These are phyloP conservation scores for Drosophila mulleri DNA, from an alignment of 2,888 invertebrate genomes.

Conservation along the genomic window DNA sequence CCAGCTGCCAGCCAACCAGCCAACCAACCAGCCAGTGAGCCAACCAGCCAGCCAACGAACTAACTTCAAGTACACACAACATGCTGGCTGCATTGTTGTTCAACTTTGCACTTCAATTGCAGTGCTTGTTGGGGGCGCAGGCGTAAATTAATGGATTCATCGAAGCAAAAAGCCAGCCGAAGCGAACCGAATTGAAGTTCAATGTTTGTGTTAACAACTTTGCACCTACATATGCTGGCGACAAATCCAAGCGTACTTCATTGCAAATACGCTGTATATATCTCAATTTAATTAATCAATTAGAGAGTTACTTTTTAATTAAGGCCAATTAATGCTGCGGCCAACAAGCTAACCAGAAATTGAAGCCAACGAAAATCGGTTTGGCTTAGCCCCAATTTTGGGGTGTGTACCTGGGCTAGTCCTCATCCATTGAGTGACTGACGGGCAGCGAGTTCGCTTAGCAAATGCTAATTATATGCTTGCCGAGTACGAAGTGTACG, in stretches of 20 bases:
- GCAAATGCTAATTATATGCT: slow-evolving; percentile 79
- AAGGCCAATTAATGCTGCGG: slow-evolving; percentile 53
- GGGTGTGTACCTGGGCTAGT: slow-evolving; percentile 78
- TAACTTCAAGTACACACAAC: slow-evolving; percentile 3
- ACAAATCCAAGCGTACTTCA: slow-evolving; percentile 44
- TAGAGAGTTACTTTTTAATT: slow-evolving; percentile 73
- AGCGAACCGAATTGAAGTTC: slow-evolving; percentile 63
- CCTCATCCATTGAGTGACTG: slow-evolving; percentile 36
- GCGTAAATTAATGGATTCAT: slow-evolving; percentile 81
- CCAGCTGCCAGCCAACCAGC: slow-evolving; percentile 19
- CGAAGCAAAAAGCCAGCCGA: slow-evolving; percentile 36
- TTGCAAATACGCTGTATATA: slow-evolving; percentile 50
- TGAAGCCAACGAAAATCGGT: slow-evolving; percentile 31
- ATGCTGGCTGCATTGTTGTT: slow-evolving; percentile 55
- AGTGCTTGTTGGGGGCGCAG: slow-evolving; percentile 65
- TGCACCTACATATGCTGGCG: slow-evolving; percentile 53
- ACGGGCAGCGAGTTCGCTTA: slow-evolving; percentile 45
- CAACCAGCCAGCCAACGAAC: not conserved
- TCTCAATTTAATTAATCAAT: slow-evolving; percentile 69
- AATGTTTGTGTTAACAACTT: slow-evolving; percentile 80
- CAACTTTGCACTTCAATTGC: slow-evolving; percentile 80
- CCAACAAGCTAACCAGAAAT: slow-evolving; percentile 54
- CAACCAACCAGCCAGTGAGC: not conserved
- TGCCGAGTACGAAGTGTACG: slow-evolving; percentile 49
- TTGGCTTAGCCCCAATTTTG: slow-evolving; percentile 53